Conservation (phyloP, 2,888 invertebrate genomes). For the Drosophila yooni region DNA sequence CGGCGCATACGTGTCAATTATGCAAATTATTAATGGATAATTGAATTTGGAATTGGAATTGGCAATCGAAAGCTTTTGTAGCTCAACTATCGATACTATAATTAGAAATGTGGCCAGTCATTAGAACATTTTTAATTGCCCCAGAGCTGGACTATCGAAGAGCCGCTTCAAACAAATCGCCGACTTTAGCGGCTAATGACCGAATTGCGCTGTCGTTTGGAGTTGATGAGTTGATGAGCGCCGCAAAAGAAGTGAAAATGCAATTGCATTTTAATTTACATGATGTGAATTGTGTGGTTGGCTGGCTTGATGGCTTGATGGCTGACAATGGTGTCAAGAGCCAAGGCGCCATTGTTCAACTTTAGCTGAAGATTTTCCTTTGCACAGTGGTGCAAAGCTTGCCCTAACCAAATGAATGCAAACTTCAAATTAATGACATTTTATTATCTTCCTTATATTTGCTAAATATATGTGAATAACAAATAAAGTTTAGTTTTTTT, state of each 20-base stretch:
- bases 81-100: slow-evolving; percentile 29
- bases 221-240: slow-evolving; percentile 42
- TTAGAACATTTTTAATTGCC: slow-evolving; percentile 26
- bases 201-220: slow-evolving; percentile 24
- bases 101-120: slow-evolving; percentile 4
- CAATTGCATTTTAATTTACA: slow-evolving; percentile 78
- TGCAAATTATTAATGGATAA: slow-evolving; percentile 58
- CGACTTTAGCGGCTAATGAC: slow-evolving; percentile 30
- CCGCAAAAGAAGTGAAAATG: slow-evolving; percentile 69
- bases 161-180: slow-evolving; percentile 13
- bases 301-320: slow-evolving; percentile 19
- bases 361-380: slow-evolving; percentile 31
- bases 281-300: slow-evolving; percentile 72
- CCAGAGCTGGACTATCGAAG: slow-evolving; percentile 5
- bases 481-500: neutral
- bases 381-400: slow-evolving; percentile 58
- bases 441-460: neutral
- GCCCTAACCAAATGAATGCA: slow-evolving; percentile 8
- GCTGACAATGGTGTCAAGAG: slow-evolving; percentile 70
- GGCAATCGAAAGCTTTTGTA: slow-evolving; percentile 37
- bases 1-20: slow-evolving; percentile 43
- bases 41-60: slow-evolving; percentile 35
- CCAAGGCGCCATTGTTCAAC: slow-evolving; percentile 58
- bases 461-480: neutral
- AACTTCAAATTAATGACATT: neutral